Conservation (phyloP, 2,888 invertebrate genomes). For the Cistogaster globosa region DNA sequence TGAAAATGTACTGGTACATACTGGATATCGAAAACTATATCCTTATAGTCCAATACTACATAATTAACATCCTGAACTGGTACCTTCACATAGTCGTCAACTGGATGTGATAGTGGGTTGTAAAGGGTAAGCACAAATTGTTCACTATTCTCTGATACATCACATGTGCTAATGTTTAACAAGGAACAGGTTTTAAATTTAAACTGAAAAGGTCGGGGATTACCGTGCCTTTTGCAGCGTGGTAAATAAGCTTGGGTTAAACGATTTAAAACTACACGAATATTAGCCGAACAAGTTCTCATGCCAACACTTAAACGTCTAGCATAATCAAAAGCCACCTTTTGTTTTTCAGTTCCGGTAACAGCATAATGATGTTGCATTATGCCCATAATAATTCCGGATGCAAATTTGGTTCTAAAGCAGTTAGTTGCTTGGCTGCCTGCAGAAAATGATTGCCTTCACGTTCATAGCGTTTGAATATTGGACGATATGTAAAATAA, state of each 20-base stretch:
- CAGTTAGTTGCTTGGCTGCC: constrained; percentile 89
- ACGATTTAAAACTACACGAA: constrained; percentile 75
- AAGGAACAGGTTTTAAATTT: constrained; percentile 80
- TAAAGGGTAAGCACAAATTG: constrained; percentile 90
- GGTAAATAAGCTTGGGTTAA: constrained; percentile 78
- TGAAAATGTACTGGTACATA: constrained; percentile 86
- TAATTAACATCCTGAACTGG: constrained; percentile 86
- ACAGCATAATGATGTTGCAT: constrained; percentile 96
- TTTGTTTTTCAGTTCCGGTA: constrained; percentile 93
- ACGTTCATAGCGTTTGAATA: constrained; percentile 90
- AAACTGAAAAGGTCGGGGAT: constrained; percentile 75
- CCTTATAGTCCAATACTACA: constrained; percentile 86
- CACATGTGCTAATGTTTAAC: constrained; percentile 86
- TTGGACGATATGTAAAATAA: constrained; percentile 92
- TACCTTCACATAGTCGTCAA: constrained; percentile 85
- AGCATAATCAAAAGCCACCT: constrained; percentile 94
- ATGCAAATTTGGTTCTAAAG: constrained; percentile 84
- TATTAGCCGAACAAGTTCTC: constrained; percentile 84
- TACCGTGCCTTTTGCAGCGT: constrained; percentile 61
- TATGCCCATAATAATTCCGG: constrained; percentile 81
- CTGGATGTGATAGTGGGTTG: constrained; percentile 89
- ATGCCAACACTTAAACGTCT: constrained; percentile 88
- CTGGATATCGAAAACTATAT: constrained; percentile 82
- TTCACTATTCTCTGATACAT: constrained; percentile 85
- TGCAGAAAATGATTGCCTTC: constrained; percentile 90